Evolutionary conservation across 2,113 vertebrate genomes (phyloP).

Genomic region (Lates calcarifer): DNA sequence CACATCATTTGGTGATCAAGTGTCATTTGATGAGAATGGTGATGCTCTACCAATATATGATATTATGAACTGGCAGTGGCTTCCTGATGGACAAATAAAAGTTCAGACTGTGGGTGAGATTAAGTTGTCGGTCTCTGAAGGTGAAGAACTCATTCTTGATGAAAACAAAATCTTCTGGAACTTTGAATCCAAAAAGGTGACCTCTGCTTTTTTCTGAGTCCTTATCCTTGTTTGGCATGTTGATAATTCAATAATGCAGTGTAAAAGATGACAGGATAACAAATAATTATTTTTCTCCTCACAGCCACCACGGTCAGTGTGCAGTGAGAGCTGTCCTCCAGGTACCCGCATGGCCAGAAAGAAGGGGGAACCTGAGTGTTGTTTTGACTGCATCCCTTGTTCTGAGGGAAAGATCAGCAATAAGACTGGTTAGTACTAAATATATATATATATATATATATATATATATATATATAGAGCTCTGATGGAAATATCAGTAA

Average conservation of each 20-base stretch:
- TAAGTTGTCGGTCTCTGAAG: constrained; percentile 52
- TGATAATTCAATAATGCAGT: background rate
- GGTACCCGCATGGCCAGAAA: no score
- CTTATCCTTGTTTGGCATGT: background rate
- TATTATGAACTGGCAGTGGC: constrained; percentile 80
- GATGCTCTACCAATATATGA: constrained; percentile 83
- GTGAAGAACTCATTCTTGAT: constrained; percentile 70
- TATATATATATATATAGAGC: no score
- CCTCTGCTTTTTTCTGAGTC: constrained; percentile 30
- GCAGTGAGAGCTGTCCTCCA: no score
- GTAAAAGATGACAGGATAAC: no score
- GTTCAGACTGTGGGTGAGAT: constrained; percentile 74
- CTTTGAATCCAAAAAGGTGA: constrained; percentile 54
- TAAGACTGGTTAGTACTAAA: no score
- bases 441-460: no score
- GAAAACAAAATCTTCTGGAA: constrained; percentile 76
- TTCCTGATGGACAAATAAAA: constrained; percentile 61
- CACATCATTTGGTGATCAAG: constrained; percentile 78
- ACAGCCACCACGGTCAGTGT: no score
- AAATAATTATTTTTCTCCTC: no score
- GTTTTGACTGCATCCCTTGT: no score
- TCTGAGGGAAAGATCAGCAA: no score
- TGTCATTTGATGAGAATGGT: constrained; percentile 83
- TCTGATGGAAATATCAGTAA: no score
- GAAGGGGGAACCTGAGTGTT: no score